phyloP scores from a whole-genome alignment of 2,113 vertebrate species.

The Seriola aureovittata region DNA sequence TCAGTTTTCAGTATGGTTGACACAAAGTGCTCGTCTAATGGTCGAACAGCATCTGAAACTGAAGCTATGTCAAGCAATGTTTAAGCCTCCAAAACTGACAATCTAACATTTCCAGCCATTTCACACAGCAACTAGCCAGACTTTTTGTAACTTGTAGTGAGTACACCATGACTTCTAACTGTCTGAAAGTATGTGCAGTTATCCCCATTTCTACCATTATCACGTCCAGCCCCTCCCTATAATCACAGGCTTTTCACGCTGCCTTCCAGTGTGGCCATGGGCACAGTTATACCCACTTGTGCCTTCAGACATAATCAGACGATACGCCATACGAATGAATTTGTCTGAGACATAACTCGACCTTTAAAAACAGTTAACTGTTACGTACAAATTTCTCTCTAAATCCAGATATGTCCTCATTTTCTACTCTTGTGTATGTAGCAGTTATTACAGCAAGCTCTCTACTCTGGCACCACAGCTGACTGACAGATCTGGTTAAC shows the following conservation, averaged over 20 bases:
- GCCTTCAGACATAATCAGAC: no score
- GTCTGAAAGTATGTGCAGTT: not conserved
- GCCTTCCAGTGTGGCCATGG: not conserved
- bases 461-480: not conserved
- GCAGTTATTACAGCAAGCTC: not conserved
- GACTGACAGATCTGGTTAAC: slow-evolving; percentile 62
- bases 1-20: not conserved
- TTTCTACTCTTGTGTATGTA: not conserved
- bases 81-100: not conserved
- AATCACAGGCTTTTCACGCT: not conserved
- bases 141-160: no score
- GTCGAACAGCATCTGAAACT: not conserved
- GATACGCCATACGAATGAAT: not conserved
- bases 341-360: not conserved
- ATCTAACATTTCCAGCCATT: no score
- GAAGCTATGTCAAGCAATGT: not conserved
- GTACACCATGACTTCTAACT: not conserved
- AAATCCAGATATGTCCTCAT: not conserved
- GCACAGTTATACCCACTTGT: not conserved
- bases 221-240: not conserved
- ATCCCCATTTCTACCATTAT: not conserved
- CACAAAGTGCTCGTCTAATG: no score
- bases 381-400: not conserved
- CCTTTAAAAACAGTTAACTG: not conserved
- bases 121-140: no score